Conservation (phyloP, 2,888 invertebrate genomes). For the Pollenia griseotomentosa region DNA sequence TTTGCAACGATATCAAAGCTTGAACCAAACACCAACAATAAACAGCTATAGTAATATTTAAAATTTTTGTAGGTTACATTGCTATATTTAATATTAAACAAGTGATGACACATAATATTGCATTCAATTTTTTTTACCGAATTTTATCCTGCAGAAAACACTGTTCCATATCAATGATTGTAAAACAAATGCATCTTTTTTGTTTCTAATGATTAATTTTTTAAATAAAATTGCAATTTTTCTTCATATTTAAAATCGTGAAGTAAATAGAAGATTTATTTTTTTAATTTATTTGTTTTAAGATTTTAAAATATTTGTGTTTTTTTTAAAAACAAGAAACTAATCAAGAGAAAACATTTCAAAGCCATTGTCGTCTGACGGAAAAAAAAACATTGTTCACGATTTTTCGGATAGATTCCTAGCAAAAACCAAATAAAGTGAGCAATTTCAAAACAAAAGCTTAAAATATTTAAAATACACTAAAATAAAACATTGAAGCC, state of each 20-base stretch:
- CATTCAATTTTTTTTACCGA: background rate
- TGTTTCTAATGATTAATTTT: conserved; percentile 65
- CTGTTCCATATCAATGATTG: conserved; percentile 17
- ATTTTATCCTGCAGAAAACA: conserved; percentile 21
- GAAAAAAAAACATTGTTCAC: conserved; percentile 55
- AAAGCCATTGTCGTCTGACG: conserved; percentile 68
- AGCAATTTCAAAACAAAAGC: conserved; percentile 32
- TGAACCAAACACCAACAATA: too few species aligned
- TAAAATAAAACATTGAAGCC: conserved; percentile 54
- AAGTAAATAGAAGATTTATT: conserved; percentile 43
- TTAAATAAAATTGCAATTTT: conserved; percentile 68
- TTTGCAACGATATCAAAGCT: too few species aligned
- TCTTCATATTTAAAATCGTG: conserved; percentile 65
- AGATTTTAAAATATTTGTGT: background rate
- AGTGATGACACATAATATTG: background rate
- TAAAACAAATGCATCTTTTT: conserved; percentile 34
- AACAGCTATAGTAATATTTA: too few species aligned
- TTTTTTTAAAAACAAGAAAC: conserved; percentile 5
- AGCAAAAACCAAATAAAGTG: conserved; percentile 37
- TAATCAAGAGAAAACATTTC: conserved; percentile 30
- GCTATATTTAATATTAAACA: background rate
- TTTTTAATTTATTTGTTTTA: conserved; percentile 34
- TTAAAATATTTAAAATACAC: conserved; percentile 28
- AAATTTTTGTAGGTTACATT: background rate
- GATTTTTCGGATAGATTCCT: conserved; percentile 49